These are phyloP conservation scores for Cichlasoma orientale DNA, from an alignment of 2,797 vertebrate species.

Conservation along the genomic window DNA sequence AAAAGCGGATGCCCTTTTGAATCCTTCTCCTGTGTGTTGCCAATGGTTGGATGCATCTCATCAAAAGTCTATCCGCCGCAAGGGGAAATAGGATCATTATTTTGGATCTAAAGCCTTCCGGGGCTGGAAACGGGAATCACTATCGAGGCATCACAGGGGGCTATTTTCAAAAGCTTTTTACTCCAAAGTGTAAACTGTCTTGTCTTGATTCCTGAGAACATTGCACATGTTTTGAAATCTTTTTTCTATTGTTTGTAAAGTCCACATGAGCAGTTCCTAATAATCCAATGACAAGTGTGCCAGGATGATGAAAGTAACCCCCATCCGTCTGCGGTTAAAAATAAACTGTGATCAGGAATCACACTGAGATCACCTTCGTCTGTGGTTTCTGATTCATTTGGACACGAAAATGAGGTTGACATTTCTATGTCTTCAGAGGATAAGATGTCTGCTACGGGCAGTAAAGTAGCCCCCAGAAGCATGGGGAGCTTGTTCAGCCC, in stretches of 20 bases:
- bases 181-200: conserved; percentile 80
- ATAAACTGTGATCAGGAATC: conserved; percentile 49
- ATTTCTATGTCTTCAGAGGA: conserved; percentile 79
- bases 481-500: conserved; percentile 83
- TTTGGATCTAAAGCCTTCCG: not conserved
- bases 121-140: conserved; percentile 47
- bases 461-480: conserved; percentile 85
- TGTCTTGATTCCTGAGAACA: conserved; percentile 42
- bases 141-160: conserved; percentile 74
- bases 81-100: conserved; percentile 6
- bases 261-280: not conserved
- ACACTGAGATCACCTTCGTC: conserved; percentile 71
- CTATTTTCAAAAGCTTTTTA: conserved; percentile 86
- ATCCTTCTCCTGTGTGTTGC: conserved; percentile 34
- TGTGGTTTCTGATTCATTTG: conserved; percentile 73
- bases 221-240: not conserved
- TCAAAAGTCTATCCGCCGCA: conserved; percentile 3
- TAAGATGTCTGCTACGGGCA: conserved; percentile 83
- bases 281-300: conserved; percentile 30
- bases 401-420: conserved; percentile 67
- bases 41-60: conserved; percentile 50
- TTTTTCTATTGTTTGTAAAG: conserved; percentile 1
- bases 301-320: conserved; percentile 84
- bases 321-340: conserved; percentile 64
- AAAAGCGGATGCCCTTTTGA: not conserved